These are phyloP conservation scores for Tylochromis polylepis DNA, from an alignment of 2,113 vertebrate species.

Conservation along the genomic window DNA sequence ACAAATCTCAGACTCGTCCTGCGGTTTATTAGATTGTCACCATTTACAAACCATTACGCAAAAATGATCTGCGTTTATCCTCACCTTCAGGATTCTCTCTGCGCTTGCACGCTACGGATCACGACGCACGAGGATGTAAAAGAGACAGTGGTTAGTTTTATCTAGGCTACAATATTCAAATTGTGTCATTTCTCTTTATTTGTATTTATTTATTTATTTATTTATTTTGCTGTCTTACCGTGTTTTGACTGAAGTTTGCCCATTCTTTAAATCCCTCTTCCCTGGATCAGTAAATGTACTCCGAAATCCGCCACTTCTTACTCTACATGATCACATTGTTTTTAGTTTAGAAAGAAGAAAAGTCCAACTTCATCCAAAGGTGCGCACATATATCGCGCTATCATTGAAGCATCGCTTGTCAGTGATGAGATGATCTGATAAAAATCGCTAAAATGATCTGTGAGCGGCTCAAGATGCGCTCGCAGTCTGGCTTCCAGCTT, in stretches of 20 bases:
- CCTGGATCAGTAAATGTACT: conserved; percentile 33
- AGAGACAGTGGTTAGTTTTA: conserved; percentile 7
- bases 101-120: conserved; percentile 71
- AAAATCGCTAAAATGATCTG: not conserved
- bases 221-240: conserved; percentile 57
- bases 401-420: conserved; percentile 14
- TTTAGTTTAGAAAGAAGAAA: conserved; percentile 28
- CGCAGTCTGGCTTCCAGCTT: not conserved
- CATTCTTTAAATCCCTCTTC: conserved; percentile 57
- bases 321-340: conserved; percentile 66
- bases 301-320: conserved; percentile 46
- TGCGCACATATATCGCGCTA: not conserved
- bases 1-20: not conserved
- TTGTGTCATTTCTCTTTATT: not conserved
- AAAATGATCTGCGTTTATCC: not conserved
- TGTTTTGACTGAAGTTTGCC: conserved; percentile 80
- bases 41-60: not conserved
- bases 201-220: not conserved
- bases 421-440: not conserved
- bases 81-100: conserved; percentile 80
- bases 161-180: not conserved
- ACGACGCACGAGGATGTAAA: conserved; percentile 2
- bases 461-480: not conserved
- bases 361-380: conserved; percentile 50
- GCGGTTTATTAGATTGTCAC: not conserved